Conservation (phyloP, 2,797 vertebrate genomes). For the Danio jaintianensis region DNA sequence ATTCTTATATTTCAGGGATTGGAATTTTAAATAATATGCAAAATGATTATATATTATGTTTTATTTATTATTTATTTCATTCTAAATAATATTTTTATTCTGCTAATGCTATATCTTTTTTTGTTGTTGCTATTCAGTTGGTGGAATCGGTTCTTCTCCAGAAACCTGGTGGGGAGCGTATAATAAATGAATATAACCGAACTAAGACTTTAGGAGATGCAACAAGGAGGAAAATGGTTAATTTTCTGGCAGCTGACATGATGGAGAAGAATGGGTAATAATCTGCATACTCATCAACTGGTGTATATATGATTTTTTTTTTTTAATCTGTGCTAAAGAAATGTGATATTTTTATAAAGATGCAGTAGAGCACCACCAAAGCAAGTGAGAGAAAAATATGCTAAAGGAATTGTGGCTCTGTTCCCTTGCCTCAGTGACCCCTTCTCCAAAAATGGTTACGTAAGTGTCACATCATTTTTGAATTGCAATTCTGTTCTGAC, state of each 20-base stretch:
- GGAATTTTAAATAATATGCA: too few species aligned
- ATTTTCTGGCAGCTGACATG: slow-evolving; percentile 1
- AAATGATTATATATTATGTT: too few species aligned
- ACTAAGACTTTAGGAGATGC: not conserved
- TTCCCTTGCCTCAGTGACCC: not conserved
- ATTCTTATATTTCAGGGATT: too few species aligned
- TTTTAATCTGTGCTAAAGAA: not conserved
- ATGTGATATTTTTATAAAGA: not conserved
- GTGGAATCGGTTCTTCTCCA: slow-evolving; percentile 9
- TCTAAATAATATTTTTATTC: not conserved
- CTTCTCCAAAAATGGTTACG: not conserved
- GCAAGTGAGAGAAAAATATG: not conserved
- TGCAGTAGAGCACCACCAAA: not conserved
- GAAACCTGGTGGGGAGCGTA: not conserved
- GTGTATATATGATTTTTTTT: not conserved
- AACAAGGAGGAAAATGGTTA: slow-evolving; percentile 7
- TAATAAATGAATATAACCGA: not conserved
- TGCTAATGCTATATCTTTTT: not conserved
- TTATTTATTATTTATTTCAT: too few species aligned
- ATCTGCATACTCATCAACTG: not conserved
- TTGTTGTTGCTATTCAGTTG: not conserved
- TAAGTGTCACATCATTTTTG: not conserved
- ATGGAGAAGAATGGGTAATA: slow-evolving; percentile 3
- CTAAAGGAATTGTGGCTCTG: not conserved
- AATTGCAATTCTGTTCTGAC: not conserved